Conservation (phyloP, 2,113 vertebrate genomes). For the Cyanistes caeruleus region DNA sequence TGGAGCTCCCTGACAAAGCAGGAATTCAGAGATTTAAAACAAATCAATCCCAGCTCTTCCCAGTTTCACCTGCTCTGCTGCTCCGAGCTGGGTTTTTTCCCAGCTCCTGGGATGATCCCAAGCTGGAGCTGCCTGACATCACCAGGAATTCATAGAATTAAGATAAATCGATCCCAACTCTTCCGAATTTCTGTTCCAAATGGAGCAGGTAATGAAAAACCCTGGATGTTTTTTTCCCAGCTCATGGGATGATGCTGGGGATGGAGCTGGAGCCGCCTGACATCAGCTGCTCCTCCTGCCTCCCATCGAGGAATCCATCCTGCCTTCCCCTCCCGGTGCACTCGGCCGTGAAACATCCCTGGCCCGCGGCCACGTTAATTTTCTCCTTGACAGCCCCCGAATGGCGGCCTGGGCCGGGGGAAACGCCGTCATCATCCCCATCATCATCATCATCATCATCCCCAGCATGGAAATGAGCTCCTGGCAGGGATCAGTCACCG, state of each 20-base stretch:
- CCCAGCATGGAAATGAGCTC: background rate
- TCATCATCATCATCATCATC: no score
- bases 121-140: background rate
- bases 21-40: background rate
- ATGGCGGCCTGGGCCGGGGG: background rate
- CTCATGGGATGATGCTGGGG: background rate
- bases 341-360: conserved; percentile 19
- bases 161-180: no score
- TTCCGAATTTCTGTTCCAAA: no score
- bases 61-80: no score
- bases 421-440: background rate
- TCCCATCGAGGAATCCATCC: background rate
- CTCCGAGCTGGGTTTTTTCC: background rate
- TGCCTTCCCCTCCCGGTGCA: background rate
- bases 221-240: background rate
- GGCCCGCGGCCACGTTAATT: conserved; percentile 59
- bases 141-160: no score
- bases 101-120: background rate
- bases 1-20: background rate
- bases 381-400: conserved; percentile 58
- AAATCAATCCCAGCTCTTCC: background rate
- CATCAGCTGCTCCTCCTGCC: background rate
- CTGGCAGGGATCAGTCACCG: background rate
- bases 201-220: no score
- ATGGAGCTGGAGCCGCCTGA: background rate